phyloP scores from a whole-genome alignment of 35 echinoderm and acorn worm genomes.

The Patiria miniata region DNA sequence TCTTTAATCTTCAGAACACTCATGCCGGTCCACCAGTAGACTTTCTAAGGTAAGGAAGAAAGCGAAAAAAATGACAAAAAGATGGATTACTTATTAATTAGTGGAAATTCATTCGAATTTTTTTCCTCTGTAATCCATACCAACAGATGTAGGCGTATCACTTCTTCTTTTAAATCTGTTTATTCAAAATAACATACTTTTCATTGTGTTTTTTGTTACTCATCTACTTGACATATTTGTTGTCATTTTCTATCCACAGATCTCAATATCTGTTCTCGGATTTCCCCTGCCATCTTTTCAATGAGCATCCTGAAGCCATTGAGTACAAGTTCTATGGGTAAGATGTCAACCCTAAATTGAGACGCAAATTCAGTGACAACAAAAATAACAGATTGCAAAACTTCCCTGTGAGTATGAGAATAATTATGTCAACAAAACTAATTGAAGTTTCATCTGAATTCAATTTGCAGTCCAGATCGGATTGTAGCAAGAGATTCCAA shows the following conservation, averaged over 20 bases:
- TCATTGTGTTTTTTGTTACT: too few species aligned
- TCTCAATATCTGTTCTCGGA: constrained; percentile 53
- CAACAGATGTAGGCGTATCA: too few species aligned
- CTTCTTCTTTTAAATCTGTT: too few species aligned
- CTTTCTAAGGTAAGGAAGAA: constrained; percentile 58
- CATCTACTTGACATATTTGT: too few species aligned
- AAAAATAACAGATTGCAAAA: too few species aligned
- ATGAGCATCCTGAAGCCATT: constrained; percentile 62
- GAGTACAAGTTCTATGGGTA: constrained; percentile 62
- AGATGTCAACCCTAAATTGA: not conserved
- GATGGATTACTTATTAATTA: not conserved
- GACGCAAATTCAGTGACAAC: too few species aligned
- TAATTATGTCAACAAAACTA: too few species aligned
- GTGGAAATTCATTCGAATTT: not conserved
- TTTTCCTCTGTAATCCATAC: too few species aligned
- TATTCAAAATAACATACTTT: too few species aligned
- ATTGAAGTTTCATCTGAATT: too few species aligned
- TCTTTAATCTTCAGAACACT: constrained; percentile 52
- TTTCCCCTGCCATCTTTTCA: constrained; percentile 62
- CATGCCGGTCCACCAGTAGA: constrained; percentile 51
- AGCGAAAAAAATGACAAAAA: too few species aligned
- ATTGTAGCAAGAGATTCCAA: constrained; percentile 53
- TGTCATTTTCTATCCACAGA: constrained; percentile 48
- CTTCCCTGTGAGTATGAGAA: too few species aligned
- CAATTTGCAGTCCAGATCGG: constrained; percentile 43